Conservation (phyloP, 1,140 invertebrate genomes). For the Apis florea region DNA sequence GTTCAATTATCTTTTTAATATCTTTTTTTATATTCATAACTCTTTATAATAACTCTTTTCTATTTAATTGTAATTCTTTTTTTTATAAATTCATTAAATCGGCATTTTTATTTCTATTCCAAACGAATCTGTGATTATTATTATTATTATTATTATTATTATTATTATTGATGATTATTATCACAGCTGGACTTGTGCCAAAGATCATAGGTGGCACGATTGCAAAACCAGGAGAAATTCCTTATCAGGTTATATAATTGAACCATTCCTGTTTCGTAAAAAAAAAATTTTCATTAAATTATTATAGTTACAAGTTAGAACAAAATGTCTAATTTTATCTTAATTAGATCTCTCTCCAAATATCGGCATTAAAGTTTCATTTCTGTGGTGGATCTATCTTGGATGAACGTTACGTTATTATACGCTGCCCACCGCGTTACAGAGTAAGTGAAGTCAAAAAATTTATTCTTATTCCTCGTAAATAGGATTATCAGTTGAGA, state of each 20-base stretch:
- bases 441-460: conserved; percentile 27
- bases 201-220: conserved; percentile 59
- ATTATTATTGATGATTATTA: background rate
- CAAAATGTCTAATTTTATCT: background rate
- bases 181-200: background rate
- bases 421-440: conserved; percentile 80
- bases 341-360: conserved; percentile 61
- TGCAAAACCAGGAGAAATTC: conserved; percentile 61
- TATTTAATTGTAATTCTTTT: no score
- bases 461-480: background rate
- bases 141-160: background rate
- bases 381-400: conserved; percentile 81
- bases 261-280: background rate
- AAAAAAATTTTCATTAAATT: background rate
- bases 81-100: no score
- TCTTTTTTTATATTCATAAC: no score
- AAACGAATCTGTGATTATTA: no score
- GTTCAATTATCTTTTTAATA: no score
- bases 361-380: background rate
- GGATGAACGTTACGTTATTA: conserved; percentile 76
- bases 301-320: background rate
- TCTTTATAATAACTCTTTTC: no score
- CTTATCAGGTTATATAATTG: conserved; percentile 65
- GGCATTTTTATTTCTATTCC: no score
- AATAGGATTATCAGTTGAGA: no score